Evolutionary conservation across 2,888 invertebrate species (phyloP).

Genomic region (Phytoseiulus persimilis): DNA sequence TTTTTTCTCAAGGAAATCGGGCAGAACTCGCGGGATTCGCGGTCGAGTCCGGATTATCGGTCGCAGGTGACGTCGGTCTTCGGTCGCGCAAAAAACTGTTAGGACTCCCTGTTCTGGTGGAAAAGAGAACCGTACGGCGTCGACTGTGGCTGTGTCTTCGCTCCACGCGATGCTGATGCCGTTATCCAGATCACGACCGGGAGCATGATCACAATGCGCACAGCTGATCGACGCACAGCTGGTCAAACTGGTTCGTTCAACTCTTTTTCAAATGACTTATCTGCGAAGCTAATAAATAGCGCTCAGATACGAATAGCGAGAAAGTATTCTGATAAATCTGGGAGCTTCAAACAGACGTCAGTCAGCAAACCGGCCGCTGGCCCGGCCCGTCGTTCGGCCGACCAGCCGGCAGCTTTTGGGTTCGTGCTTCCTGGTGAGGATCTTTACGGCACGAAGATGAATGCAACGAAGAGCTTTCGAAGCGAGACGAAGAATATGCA

Average conservation of each 20-base stretch:
- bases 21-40: too few relatives aligned
- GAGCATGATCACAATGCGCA: background rate
- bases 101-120: background rate
- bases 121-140: background rate
- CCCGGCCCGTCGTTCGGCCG: background rate
- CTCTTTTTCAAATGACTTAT: background rate
- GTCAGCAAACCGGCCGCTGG: background rate
- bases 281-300: background rate
- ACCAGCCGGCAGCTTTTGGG: background rate
- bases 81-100: too few relatives aligned
- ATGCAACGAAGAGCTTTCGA: too few relatives aligned
- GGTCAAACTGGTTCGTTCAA: background rate
- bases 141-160: background rate
- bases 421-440: background rate
- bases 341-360: background rate
- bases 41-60: too few relatives aligned
- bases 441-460: too few relatives aligned
- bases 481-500: too few relatives aligned
- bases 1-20: too few relatives aligned
- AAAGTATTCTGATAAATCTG: background rate
- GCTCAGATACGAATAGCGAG: background rate
- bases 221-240: background rate
- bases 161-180: background rate
- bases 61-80: too few relatives aligned
- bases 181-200: background rate